Evolutionary conservation across 1,140 invertebrate species (phyloP).

Genomic region (Ectropis grisescens): DNA sequence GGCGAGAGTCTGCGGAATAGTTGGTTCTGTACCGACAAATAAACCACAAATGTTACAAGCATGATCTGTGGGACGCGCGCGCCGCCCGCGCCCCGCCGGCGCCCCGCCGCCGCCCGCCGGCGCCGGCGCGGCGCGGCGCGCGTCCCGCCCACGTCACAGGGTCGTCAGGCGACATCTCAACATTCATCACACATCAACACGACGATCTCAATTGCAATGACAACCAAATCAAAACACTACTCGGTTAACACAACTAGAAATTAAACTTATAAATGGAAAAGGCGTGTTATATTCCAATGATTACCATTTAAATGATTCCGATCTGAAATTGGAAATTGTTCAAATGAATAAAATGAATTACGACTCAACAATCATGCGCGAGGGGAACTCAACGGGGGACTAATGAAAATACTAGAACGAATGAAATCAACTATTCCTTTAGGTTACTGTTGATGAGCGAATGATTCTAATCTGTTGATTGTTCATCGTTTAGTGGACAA

Average conservation of each 20-base stretch:
- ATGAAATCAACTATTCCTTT: conserved; percentile 1
- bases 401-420: conserved; percentile 10
- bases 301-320: conserved; percentile 72
- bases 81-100: too few species aligned
- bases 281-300: conserved; percentile 46
- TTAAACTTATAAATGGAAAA: conserved; percentile 31
- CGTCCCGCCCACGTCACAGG: conserved; percentile 1
- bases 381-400: conserved; percentile 15
- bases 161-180: conserved; percentile 20
- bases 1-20: conserved; percentile 62
- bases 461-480: too few species aligned
- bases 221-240: conserved; percentile 49
- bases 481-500: too few species aligned
- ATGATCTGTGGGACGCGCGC: conserved; percentile 18
- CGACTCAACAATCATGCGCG: conserved; percentile 31
- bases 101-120: conserved; percentile 3
- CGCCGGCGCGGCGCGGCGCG: conserved; percentile 1
- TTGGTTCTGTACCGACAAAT: conserved; percentile 65
- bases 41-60: conserved; percentile 62
- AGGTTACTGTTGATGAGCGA: too few species aligned
- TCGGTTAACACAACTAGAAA: conserved; percentile 45
- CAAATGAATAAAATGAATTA: conserved; percentile 51
- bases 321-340: conserved; percentile 68
- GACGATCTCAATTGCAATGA: conserved; percentile 23
- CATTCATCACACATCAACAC: conserved; percentile 27